Percentiles rank a stretch among this genome's conserved stretches.
Evolutionary conservation across 2,797 vertebrate species (phyloP).

Genomic region (Hydrolagus colliei): DNA sequence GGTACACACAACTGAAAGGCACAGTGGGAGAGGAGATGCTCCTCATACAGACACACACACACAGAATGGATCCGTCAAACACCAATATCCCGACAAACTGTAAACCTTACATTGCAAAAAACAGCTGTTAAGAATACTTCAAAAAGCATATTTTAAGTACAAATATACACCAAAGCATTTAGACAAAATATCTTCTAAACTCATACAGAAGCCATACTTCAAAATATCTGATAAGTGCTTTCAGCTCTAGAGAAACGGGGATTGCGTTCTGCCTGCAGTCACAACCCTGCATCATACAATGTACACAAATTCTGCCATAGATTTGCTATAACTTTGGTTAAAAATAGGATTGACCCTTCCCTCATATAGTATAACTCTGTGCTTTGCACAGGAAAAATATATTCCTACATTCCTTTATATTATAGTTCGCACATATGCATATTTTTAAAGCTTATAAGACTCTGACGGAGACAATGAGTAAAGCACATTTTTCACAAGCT

Average conservation of each 20-base stretch:
- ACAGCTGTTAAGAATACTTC: slow-evolving; percentile 36
- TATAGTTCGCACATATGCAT: slow-evolving; percentile 13
- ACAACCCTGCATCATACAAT: slow-evolving; percentile 64
- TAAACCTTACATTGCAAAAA: slow-evolving; percentile 94
- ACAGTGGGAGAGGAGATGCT: slow-evolving; percentile 41
- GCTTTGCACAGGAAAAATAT: slow-evolving; percentile 58
- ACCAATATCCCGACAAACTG: slow-evolving; percentile 62
- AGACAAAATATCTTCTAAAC: slow-evolving; percentile 87
- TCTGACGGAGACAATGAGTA: not conserved
- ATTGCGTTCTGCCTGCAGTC: slow-evolving; percentile 94
- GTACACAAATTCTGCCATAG: slow-evolving; percentile 62
- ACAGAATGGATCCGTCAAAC: slow-evolving; percentile 54
- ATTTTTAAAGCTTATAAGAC: slow-evolving; percentile 26
- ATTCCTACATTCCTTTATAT: slow-evolving; percentile 34
- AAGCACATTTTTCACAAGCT: slow-evolving; percentile 26
- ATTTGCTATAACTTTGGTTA: slow-evolving; percentile 64
- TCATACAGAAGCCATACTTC: slow-evolving; percentile 91
- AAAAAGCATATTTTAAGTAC: slow-evolving; percentile 54
- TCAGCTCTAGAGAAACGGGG: slow-evolving; percentile 72
- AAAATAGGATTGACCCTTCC: slow-evolving; percentile 72
- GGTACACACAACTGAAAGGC: slow-evolving; percentile 54
- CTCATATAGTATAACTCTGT: slow-evolving; percentile 37
- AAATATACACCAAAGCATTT: slow-evolving; percentile 80
- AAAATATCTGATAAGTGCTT: slow-evolving; percentile 81
- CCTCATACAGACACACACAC: slow-evolving; percentile 38